Conservation (phyloP, 2,888 invertebrate species). For the Aphelenchoides bicaudatus region DNA sequence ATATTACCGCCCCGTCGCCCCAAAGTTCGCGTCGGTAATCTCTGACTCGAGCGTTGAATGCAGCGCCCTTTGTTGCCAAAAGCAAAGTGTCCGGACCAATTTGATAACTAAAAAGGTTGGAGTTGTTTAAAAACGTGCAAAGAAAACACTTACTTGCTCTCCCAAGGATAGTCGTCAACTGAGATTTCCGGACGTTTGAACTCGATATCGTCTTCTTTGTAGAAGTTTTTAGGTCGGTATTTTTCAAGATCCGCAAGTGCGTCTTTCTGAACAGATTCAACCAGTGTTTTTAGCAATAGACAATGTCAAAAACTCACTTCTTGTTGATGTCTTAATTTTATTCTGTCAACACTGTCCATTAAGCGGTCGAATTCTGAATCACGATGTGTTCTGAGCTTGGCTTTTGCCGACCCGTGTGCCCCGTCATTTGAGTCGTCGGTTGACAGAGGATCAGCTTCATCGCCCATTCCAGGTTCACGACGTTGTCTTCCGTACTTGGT, state of each 20-base stretch:
- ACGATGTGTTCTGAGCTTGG: conserved; percentile 19
- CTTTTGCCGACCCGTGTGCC: conserved; percentile 39
- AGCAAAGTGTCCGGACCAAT: conserved; percentile 94
- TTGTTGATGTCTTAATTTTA: conserved; percentile 28
- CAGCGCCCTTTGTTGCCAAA: conserved; percentile 84
- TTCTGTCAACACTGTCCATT: conserved; percentile 40
- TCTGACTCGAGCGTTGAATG: conserved; percentile 73
- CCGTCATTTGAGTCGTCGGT: conserved; percentile 38
- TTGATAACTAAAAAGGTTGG: conserved; percentile 65
- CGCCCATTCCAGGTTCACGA: conserved; percentile 19
- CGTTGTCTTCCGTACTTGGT: conserved; percentile 51
- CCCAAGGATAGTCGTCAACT: conserved; percentile 62
- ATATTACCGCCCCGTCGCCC: conserved; percentile 51
- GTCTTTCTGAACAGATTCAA: too few relatives aligned
- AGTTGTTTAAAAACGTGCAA: background rate
- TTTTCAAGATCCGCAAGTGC: conserved; percentile 49
- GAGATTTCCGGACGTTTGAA: conserved; percentile 42
- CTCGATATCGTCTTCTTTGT: conserved; percentile 46
- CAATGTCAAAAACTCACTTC: too few relatives aligned
- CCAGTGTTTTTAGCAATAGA: too few relatives aligned
- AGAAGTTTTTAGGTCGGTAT: conserved; percentile 50
- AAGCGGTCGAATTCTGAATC: conserved; percentile 41
- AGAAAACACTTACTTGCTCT: conserved; percentile 38
- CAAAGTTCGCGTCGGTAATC: conserved; percentile 54
- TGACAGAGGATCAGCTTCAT: conserved; percentile 19